Percentiles rank a stretch among this genome's conserved stretches.
These are phyloP conservation scores for Caracal caracal DNA, from an alignment of 2,113 vertebrate genomes.

Conservation along the genomic window DNA sequence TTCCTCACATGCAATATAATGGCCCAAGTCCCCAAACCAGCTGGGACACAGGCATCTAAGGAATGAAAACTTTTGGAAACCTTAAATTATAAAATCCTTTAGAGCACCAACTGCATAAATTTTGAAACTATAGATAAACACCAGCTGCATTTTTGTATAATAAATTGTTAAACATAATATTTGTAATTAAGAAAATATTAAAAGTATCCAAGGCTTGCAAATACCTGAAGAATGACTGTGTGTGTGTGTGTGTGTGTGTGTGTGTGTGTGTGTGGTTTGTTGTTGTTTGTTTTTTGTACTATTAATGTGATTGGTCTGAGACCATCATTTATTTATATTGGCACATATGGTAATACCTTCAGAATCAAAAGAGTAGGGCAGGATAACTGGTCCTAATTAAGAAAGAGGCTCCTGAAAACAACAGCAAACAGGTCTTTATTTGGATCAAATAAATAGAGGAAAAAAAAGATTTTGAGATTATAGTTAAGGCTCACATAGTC, in stretches of 20 bases:
- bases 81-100: not conserved
- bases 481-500: not conserved
- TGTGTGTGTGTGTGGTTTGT: not conserved
- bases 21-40: not conserved
- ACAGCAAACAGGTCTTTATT: not conserved
- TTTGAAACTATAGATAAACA: not conserved
- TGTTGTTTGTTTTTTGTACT: not conserved
- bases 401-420: not conserved
- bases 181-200: not conserved
- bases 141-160: not conserved
- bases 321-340: not conserved
- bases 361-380: not conserved
- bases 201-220: not conserved
- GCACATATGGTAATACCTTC: not conserved
- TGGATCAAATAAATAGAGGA: not conserved
- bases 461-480: not conserved
- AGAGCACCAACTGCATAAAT: not conserved
- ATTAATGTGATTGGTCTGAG: not conserved
- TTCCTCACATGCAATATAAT: not conserved
- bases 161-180: not conserved
- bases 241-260: too few relatives aligned
- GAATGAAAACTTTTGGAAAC: slow-evolving; percentile 10
- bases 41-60: not conserved
- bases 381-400: not conserved
- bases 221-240: not conserved